A percentile compares a stretch with the other conserved stretches of the same genome.
Evolutionary conservation across 2,113 vertebrate species (phyloP).

Genomic region (Syngnathus floridae): DNA sequence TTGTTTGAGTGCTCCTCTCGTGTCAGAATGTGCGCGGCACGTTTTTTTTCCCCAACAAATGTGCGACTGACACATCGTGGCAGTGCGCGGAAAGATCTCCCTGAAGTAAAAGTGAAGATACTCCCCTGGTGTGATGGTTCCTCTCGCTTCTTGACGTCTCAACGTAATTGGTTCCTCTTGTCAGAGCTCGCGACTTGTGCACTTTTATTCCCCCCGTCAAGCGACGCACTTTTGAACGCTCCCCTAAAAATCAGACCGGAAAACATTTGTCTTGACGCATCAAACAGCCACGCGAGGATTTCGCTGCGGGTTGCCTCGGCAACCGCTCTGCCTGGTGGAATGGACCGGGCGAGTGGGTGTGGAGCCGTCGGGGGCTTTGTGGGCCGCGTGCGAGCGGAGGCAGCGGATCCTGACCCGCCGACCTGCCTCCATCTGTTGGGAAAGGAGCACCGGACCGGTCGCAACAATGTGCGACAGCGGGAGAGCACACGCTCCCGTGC

Average conservation of each 20-base stretch:
- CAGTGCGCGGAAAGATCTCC: not conserved
- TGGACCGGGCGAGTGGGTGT: constrained; percentile 55
- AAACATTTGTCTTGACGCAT: constrained; percentile 49
- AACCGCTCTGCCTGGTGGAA: constrained; percentile 67
- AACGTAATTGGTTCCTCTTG: not conserved
- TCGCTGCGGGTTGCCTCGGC: constrained; percentile 68
- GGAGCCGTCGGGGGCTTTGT: constrained; percentile 60
- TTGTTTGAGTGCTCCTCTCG: constrained; percentile 2
- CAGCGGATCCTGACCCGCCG: constrained; percentile 45
- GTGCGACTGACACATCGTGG: not conserved
- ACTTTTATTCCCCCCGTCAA: not conserved
- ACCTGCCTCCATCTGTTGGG: constrained; percentile 40
- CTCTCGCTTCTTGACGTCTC: not conserved
- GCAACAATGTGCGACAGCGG: constrained; percentile 17
- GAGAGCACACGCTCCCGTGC: constrained; percentile 8
- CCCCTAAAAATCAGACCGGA: not conserved
- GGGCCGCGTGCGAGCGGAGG: constrained; percentile 56
- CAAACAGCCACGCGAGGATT: constrained; percentile 57
- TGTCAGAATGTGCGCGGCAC: not conserved
- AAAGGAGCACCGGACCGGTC: constrained; percentile 30
- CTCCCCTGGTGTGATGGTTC: not conserved
- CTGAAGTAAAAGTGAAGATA: not conserved
- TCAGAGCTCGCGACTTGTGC: not conserved
- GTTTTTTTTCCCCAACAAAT: not conserved
- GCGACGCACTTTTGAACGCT: constrained; percentile 1